phyloP scores from a whole-genome alignment of 2,113 vertebrate genomes.

The Thinocorus orbignyianus region DNA sequence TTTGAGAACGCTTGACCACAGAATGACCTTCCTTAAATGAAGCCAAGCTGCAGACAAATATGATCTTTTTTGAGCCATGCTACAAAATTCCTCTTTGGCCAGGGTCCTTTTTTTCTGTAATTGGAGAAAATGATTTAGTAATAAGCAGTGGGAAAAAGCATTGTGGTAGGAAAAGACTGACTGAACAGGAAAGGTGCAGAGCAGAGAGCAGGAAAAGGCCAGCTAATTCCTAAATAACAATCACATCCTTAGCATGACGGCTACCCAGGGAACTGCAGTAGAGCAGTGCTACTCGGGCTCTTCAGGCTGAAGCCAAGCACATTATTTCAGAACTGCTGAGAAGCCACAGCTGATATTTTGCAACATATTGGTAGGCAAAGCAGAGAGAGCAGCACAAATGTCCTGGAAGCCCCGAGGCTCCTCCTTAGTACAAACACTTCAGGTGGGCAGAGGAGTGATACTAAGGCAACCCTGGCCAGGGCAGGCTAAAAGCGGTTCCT shows the following conservation, averaged over 20 bases:
- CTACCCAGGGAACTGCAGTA: not conserved
- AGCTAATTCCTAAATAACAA: not conserved
- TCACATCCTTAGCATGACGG: not conserved
- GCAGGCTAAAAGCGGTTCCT: not conserved
- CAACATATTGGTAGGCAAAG: not conserved
- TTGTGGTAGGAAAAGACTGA: not conserved
- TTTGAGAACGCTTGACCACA: not conserved
- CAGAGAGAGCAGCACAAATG: not conserved
- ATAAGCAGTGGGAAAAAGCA: not conserved
- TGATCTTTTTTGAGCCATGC: not conserved
- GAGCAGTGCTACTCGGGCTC: accelerated
- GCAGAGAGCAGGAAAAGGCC: not conserved
- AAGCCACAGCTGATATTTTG: not conserved
- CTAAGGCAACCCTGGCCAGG: not conserved
- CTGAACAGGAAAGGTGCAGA: not conserved
- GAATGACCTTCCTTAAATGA: constrained; percentile 10
- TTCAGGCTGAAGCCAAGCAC: not conserved
- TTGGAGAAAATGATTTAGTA: constrained; percentile 10
- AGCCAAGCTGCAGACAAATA: not conserved
- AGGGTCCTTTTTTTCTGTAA: not conserved
- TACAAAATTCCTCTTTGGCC: not conserved
- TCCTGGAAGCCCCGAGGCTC: not conserved
- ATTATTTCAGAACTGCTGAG: not conserved
- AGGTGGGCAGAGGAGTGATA: not conserved
- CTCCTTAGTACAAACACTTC: not conserved